These are phyloP conservation scores for Loxodonta africana DNA, from an alignment of 2,113 vertebrate genomes.

Conservation along the genomic window DNA sequence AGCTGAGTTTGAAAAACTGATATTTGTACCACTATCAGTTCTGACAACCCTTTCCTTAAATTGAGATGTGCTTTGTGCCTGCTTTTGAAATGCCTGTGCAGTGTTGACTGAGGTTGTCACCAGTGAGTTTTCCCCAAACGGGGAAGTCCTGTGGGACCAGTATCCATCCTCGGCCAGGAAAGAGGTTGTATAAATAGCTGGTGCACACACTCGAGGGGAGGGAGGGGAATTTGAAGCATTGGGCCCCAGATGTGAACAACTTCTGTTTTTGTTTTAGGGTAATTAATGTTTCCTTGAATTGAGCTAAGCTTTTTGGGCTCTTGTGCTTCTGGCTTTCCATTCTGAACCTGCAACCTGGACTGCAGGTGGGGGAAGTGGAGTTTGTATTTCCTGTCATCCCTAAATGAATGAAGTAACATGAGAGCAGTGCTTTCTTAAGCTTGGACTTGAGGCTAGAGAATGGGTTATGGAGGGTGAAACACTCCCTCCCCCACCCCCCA, in stretches of 20 bases:
- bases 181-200: slow-evolving; percentile 73
- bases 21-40: background rate
- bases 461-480: background rate
- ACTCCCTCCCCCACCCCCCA: background rate
- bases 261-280: slow-evolving; percentile 87
- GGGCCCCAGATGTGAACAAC: slow-evolving; percentile 81
- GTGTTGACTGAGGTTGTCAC: slow-evolving; percentile 29
- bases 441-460: slow-evolving; percentile 67
- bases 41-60: background rate
- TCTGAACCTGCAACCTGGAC: slow-evolving; percentile 69
- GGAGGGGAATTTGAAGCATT: slow-evolving; percentile 75
- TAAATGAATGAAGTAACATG: slow-evolving; percentile 72
- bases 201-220: slow-evolving; percentile 35
- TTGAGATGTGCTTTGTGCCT: background rate
- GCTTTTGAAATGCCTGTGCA: background rate
- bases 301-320: slow-evolving; percentile 73
- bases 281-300: slow-evolving; percentile 86
- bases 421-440: slow-evolving; percentile 51
- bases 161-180: background rate
- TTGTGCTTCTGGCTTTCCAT: slow-evolving; percentile 76
- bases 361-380: slow-evolving; percentile 61
- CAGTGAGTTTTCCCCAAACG: background rate
- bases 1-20: slow-evolving; percentile 60
- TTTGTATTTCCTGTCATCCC: slow-evolving; percentile 79
- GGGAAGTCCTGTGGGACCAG: background rate